Evolutionary conservation across 2,888 invertebrate species (phyloP).

Genomic region (Cantharis lateralis): DNA sequence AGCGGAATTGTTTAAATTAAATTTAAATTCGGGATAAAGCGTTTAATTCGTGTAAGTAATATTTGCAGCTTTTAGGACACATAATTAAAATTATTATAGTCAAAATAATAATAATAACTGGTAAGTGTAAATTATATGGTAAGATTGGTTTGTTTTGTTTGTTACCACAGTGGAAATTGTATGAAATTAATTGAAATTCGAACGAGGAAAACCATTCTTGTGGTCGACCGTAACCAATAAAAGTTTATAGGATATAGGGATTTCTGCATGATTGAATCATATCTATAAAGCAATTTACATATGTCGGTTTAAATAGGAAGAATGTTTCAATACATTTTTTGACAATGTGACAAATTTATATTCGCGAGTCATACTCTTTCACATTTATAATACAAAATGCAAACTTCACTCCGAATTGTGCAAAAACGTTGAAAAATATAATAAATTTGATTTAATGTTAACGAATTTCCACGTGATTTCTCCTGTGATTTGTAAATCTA

Average conservation of each 20-base stretch:
- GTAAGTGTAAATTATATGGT: not conserved
- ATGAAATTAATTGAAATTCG: not conserved
- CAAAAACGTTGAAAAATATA: not conserved
- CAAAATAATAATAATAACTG: not conserved
- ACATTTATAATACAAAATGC: not conserved
- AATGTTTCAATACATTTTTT: not conserved
- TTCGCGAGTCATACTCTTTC: not conserved
- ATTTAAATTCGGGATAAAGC: not conserved
- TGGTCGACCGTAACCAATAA: conserved; percentile 16
- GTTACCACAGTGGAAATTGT: not conserved
- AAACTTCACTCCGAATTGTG: not conserved
- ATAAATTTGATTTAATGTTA: not conserved
- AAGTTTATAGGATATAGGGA: conserved; percentile 11
- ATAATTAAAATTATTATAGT: not conserved
- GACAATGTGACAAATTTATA: not conserved
- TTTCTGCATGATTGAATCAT: conserved; percentile 26
- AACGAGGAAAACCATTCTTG: conserved; percentile 3
- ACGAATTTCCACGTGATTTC: not conserved
- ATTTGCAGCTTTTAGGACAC: not conserved
- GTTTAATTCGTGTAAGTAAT: not conserved
- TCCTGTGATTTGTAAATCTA: not conserved
- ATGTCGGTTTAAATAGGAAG: not conserved
- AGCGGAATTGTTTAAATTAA: not conserved
- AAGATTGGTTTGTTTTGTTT: not conserved
- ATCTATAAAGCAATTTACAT: conserved; percentile 24